Evolutionary conservation across 2,888 invertebrate species (phyloP), one percentile per base, ranked within the genome.

Genomic region (Meiosimyza platycephala): DNA sequence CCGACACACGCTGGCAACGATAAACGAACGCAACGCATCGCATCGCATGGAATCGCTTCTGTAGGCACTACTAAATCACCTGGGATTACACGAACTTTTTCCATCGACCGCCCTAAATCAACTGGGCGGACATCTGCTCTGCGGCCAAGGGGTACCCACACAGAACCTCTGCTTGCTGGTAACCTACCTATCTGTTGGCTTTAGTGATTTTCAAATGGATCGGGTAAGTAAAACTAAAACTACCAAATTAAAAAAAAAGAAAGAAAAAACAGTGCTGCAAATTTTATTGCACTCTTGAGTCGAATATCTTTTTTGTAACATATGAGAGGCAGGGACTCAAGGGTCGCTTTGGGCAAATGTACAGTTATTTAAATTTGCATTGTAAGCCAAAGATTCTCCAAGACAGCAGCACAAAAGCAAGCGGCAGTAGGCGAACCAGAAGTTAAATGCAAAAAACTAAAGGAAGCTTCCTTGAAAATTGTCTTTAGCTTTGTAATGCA

Each of bases 171-270:
- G 83, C 79, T 76, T 82, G 76, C 79, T 85, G 73, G 79, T 83
- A 76, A 80, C 81, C 72, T 84, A 84, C 77, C 80, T 85, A 74
- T 81, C 81, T 71, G 85, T 85, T 77, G 84, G 84, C 78, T 86
- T 85, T 79, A 85, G 85, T 78, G 85, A 83, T 79, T 85, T 82
- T 80, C 82, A 83, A 78, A 78, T 84, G 83, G 85, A 86, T 83
- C 83, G 85, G 80, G 85, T 85, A 80, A 85, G 85, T 84, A 81
- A 75, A 72, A 74, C 72, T 74, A 60, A 75, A 77, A 22, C 51
- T 18, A 52, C 33, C 67, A 18, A 50, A 13, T 40, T 59, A 16
- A 48, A 64, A 63, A 71, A 63, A 51, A 54, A 52, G 6, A 40
- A 62, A 15, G 51, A 12, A 5, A 68, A 28, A 33, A 52, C 54